Base-by-base conservation (phyloP, 2,888 invertebrate species). In the Pristionchus mayeri region DNA sequence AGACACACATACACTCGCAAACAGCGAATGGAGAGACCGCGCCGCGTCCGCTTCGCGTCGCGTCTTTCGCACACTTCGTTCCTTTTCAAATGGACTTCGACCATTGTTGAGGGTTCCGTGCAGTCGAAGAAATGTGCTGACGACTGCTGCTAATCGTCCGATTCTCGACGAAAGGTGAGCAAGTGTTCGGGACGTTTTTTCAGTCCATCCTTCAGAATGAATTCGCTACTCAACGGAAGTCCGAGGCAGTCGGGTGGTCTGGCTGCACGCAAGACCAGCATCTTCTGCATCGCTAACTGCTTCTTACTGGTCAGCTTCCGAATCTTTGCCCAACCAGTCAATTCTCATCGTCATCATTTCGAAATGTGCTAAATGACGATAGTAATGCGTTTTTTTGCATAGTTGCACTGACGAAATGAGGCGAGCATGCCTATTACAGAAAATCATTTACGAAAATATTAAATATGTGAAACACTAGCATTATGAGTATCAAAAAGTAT, bases 41-140 rank as follows among this genome's bases (percentile, higher is more conserved):
- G 40, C 48, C 76, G 76, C 76, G 50, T 16, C 34, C 30, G 76
- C 76, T 48, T 50, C 34, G 76, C 76, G 76, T 50, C 44, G 7
- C 21, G 3, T 50, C 16, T 27, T 7, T 48, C 71, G 13, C n/a
- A n/a, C n/a, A n/a, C n/a, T n/a, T n/a, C n/a, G 4, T 0, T 21
- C 40, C 71, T 24, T 71, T 71, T 71, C 40, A 71, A 44, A 71
- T 40, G 40, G 44, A 21, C 44, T n/a, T 18, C 67, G 18, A 44
- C 40, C 24, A 71, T 71, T 71, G 71, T 71, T 71, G 24, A 40
- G 30, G 54, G 7, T 24, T 44, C n/a, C 16, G 71, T 18, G 4
- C 27, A 24, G 16, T 44, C 13, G 71, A 7, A 71, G 44, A n/a
- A 44, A 71, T 71, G 71, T 24, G 7, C 40, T 71, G 71, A 71